Evolutionary conservation across 2,113 vertebrate species (phyloP).

Genomic region (Dolichallabes microphthalmus): DNA sequence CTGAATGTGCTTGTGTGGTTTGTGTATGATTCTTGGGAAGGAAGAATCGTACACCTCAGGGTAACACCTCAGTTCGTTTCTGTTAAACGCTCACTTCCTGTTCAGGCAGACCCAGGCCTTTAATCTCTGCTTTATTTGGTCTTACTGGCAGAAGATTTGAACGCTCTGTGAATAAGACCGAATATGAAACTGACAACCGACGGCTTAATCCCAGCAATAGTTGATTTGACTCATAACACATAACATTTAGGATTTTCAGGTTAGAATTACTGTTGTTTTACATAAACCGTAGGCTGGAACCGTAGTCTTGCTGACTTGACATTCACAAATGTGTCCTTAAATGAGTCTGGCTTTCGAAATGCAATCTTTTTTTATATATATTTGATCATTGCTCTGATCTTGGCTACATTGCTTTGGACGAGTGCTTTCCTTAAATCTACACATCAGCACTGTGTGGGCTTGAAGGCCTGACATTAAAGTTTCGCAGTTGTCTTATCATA

Average conservation of each 20-base stretch:
- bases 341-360: neutral
- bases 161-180: neutral
- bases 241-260: neutral
- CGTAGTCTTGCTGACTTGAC: slow-evolving; percentile 1
- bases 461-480: neutral
- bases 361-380: neutral
- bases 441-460: neutral
- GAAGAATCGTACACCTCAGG: too few relatives aligned
- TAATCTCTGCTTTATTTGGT: neutral
- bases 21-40: slow-evolving; percentile 8
- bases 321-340: neutral
- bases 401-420: neutral
- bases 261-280: neutral
- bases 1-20: slow-evolving; percentile 14
- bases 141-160: slow-evolving; percentile 1
- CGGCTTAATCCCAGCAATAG: neutral
- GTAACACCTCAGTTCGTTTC: neutral
- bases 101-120: neutral
- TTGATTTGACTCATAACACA: neutral
- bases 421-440: neutral
- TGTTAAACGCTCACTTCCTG: slow-evolving; percentile 10
- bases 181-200: neutral
- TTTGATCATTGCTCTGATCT: neutral
- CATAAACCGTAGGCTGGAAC: neutral
- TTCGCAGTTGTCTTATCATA: neutral